Base-by-base conservation (phyloP, 2,797 vertebrate genomes). In the Coccyzus lansbergi region DNA sequence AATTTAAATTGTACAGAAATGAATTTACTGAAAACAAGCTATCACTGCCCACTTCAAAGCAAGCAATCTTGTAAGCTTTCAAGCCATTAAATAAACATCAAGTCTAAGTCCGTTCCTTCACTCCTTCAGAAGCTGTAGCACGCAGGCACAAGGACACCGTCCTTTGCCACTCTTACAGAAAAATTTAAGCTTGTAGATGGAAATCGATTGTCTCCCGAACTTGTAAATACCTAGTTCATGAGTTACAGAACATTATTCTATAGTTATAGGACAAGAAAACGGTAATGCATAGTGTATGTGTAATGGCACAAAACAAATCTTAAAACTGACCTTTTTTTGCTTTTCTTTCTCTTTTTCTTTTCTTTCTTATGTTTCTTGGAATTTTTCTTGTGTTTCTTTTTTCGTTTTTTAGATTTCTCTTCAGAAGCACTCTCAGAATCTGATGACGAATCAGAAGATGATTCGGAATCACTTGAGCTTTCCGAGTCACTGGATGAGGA, bases 331-430 rank as follows among this genome's bases (percentile, higher is more conserved):
- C 97, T 98, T 96, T 99, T 99, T 95, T 99, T 99, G 36, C 98
- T 98, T 97, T 99, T 98, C 98, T 99, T 98, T 91, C 98, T 98
- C 93, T 98, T 98, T 93, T 99, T 99, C 97, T 99, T 99, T 97
- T 99, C 99, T 70, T 98, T 98, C 97, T 98, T 98, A 75, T 98
- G 98, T 90, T 99, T 99, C 96, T 98, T 98, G 34, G 98, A 98
- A 95, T 98, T 98, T 94, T 98, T 99, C 96, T 99, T 99, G 33
- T 98, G 98, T 97, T 99, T 99, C 98, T 99, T 99, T 97, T 99
- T 99, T 87, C 97, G 97, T 94, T 99, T 99, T 97, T 99, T 99
- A 28, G 99, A 98, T 92, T 99, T 99, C 90, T 99, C 99, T 95
- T 98, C 99, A 3, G 98, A 99, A 76, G 98, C 98, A 74, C 98